Evolutionary conservation across 2,797 vertebrate genomes (phyloP), one percentile per base, ranked within the genome.

Genomic region (Poeciliopsis paucimaculata): DNA sequence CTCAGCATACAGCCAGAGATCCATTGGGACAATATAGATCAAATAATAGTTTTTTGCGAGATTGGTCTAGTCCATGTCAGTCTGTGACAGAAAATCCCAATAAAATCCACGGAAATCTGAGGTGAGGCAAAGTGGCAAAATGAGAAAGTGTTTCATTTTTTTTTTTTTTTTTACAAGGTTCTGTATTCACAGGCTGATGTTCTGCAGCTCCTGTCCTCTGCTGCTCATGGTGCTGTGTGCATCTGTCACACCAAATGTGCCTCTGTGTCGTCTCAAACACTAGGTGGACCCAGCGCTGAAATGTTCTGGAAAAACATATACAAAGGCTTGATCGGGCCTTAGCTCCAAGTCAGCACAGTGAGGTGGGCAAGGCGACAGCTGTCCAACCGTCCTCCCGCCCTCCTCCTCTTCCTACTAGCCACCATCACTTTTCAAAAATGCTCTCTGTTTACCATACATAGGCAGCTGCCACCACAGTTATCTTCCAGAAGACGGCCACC

Each of bases 401-500:
- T 82, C 86, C 77, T 77, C 88, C 72, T 81, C 86, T 90, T 81
- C 85, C 90, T 53, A 83, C 77, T 88, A 90, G 87, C 86, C 88
- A 91, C 91, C 91, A 94, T 92, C 94, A 92, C 93, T 91, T 94
- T 91, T 93, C 90, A 94, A 89, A 94, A 92, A 92, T 90, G 90
- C 89, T 93, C 80, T 88, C 86, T 95, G 93, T 96, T 95, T 94
- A 93, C 94, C 87, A 94, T 93, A 94, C 94, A 94, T 90, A 93
- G 94, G 93, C 95, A 96, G 95, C 95, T 96, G 96, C 95, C 95
- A 95, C 90, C 91, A 90, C 92, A 78, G 88, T 89, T 94, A 95
- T 94, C 94, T 94, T 95, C 92, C 89, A 88, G 87, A 88, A 94
- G 95, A 96, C 94, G 94, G 93, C 93, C 91, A 91, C 93, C 94